Conservation (phyloP, 2,797 vertebrate genomes). For the Discoglossus pictus region DNA sequence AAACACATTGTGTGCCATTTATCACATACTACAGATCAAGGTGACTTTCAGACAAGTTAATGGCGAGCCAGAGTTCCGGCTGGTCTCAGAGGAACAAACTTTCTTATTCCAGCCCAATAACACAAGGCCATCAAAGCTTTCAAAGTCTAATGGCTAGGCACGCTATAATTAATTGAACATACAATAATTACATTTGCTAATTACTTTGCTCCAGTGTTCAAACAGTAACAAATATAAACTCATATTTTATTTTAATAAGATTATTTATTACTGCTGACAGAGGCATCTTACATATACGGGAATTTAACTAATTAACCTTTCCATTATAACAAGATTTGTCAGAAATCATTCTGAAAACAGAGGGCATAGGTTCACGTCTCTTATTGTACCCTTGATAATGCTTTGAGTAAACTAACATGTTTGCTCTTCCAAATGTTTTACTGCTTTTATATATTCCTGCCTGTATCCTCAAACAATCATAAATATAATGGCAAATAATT, state of each 20-base stretch:
- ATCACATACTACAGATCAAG: background rate
- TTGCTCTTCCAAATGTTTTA: no score
- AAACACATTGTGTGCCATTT: conserved; percentile 14
- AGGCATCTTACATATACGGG: background rate
- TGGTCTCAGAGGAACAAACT: conserved; percentile 1
- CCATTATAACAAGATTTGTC: background rate
- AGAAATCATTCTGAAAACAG: background rate
- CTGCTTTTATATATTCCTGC: no score
- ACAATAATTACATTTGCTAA: conserved; percentile 5
- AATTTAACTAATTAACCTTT: conserved; percentile 23
- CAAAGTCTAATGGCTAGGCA: conserved; percentile 2
- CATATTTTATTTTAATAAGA: conserved; percentile 3
- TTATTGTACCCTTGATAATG: background rate
- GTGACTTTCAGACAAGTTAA: conserved; percentile 10
- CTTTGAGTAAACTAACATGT: background rate
- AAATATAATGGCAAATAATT: no score
- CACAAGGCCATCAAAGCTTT: conserved; percentile 1
- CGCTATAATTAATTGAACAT: conserved; percentile 13
- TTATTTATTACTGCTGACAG: background rate
- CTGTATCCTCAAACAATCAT: no score
- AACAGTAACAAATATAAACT: conserved; percentile 16
- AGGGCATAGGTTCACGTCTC: no score
- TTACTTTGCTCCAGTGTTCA: conserved; percentile 13
- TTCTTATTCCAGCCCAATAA: background rate
- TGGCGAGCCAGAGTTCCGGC: background rate